Conservation (phyloP, 2,888 invertebrate genomes). For the Alloscopus bannaensis region DNA sequence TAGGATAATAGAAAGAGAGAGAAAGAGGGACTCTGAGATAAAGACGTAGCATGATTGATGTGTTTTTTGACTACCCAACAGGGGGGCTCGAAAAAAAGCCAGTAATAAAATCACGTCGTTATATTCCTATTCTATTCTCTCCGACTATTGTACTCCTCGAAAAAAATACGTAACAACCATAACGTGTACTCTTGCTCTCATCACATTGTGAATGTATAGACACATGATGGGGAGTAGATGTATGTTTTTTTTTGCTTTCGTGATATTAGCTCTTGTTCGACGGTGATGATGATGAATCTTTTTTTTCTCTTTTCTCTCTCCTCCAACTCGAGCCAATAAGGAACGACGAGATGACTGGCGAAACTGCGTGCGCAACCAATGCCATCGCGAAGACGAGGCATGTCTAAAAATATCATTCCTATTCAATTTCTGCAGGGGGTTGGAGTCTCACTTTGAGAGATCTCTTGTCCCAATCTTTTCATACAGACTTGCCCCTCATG, state of each 20-base stretch:
- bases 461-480: constrained; percentile 22
- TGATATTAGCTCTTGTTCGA: constrained; percentile 33
- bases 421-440: constrained; percentile 60
- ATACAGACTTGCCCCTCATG: too few relatives aligned
- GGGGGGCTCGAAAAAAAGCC: constrained; percentile 44
- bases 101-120: constrained; percentile 55
- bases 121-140: constrained; percentile 36
- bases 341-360: constrained; percentile 59
- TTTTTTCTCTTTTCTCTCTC: constrained; percentile 7
- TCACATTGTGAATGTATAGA: too few relatives aligned
- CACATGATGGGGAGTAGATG: too few relatives aligned
- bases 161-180: too few relatives aligned
- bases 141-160: constrained; percentile 44
- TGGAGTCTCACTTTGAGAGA: constrained; percentile 57
- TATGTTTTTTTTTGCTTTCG: neutral
- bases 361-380: constrained; percentile 60
- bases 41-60: constrained; percentile 57
- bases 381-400: constrained; percentile 27
- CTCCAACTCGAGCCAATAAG: constrained; percentile 50
- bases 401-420: constrained; percentile 60
- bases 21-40: too few relatives aligned
- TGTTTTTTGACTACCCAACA: constrained; percentile 41
- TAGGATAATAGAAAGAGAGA: constrained; percentile 28
- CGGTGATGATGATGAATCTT: constrained; percentile 52
- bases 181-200: too few relatives aligned